Conservation (phyloP, 2,888 invertebrate species). For the Eupithecia exiguata region DNA sequence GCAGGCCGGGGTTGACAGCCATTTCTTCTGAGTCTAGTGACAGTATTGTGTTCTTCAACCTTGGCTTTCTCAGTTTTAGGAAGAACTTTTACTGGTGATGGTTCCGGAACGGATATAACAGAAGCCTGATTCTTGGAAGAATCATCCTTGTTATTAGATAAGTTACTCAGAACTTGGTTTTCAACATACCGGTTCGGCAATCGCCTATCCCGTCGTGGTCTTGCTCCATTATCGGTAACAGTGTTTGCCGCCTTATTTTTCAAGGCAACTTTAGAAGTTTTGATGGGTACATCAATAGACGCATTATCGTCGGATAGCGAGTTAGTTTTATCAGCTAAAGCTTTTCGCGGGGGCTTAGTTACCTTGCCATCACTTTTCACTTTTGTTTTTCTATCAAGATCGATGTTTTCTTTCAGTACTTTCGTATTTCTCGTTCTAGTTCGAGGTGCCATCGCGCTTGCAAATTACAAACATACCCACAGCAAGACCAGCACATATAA, state of each 20-base stretch:
- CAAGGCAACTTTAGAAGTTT: conserved; percentile 40
- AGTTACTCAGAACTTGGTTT: conserved; percentile 53
- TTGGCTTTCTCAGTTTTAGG: conserved; percentile 28
- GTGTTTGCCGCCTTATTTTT: conserved; percentile 33
- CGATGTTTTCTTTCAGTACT: conserved; percentile 67
- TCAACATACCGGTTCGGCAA: conserved; percentile 63
- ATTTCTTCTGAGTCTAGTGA: conserved; percentile 21
- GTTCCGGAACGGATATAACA: conserved; percentile 15
- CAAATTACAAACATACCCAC: conserved; percentile 1
- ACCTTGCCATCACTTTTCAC: conserved; percentile 48
- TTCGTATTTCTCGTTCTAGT: conserved; percentile 61
- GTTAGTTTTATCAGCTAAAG: conserved; percentile 74
- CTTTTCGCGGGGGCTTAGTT: conserved; percentile 58
- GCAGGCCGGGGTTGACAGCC: conserved; percentile 18
- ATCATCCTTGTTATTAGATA: conserved; percentile 52
- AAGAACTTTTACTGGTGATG: conserved; percentile 20
- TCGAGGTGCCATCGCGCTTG: conserved; percentile 54
- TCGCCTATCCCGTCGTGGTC: conserved; percentile 62
- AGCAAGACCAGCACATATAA: neutral
- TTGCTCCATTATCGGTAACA: conserved; percentile 38
- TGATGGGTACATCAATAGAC: conserved; percentile 46
- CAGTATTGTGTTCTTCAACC: conserved; percentile 9
- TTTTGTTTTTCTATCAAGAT: conserved; percentile 48
- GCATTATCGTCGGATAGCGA: conserved; percentile 73
- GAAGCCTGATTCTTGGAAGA: conserved; percentile 18